phyloP scores from a whole-genome alignment of 2,888 invertebrate genomes.

The Cephus pygmeus region DNA sequence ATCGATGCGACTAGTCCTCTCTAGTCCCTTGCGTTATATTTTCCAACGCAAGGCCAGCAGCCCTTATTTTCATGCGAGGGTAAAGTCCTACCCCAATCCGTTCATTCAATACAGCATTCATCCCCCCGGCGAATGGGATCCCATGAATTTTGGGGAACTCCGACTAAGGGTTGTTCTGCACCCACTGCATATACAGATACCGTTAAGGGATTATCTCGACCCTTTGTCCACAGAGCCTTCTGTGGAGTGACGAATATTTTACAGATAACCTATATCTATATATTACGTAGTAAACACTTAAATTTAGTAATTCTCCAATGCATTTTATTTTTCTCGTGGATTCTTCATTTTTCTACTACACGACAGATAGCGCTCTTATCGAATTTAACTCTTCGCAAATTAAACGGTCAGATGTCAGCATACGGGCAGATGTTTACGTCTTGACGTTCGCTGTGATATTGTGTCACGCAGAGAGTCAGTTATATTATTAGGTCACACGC shows the following conservation, averaged over 20 bases:
- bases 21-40: not conserved
- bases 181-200: not conserved
- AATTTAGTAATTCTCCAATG: not conserved
- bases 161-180: not conserved
- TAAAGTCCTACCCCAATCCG: not conserved
- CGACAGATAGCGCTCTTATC: not conserved
- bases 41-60: not conserved
- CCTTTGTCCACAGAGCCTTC: not conserved
- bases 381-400: not conserved
- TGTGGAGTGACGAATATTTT: not conserved
- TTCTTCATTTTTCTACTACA: not conserved
- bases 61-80: not conserved
- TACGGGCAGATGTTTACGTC: not conserved
- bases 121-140: not conserved
- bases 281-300: not conserved
- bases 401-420: not conserved
- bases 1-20: constrained; percentile 48
- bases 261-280: not conserved
- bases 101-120: not conserved
- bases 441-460: not conserved
- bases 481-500: not conserved
- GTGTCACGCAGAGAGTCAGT: not conserved
- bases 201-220: not conserved
- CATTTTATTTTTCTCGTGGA: not conserved
- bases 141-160: not conserved